Base-by-base conservation (phyloP, 2,888 invertebrate species). In the Halictus quadricinctus region DNA sequence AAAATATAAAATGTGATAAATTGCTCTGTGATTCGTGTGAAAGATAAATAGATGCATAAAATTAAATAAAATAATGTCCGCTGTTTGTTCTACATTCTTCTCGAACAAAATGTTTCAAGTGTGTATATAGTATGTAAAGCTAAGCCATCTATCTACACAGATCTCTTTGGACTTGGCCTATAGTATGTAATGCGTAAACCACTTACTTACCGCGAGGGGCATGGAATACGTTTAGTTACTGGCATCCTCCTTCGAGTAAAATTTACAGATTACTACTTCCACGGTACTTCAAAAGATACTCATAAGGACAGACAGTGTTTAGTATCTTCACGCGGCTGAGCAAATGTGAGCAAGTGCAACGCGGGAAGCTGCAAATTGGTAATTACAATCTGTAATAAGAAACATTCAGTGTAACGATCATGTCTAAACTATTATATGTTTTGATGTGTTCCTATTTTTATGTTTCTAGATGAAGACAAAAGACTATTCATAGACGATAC, bases 211-310 rank as follows among this genome's bases (percentile, higher is more conserved):
- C 88, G 88, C 89, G 89, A 88, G 83, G 89, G 89, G 73, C 88
- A 89, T 89, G 85, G 89, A 85, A 88, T 89, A 85, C 88, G 88
- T 89, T 88, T 88, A 88, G 88, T 88, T 89, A 88, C 88, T 81
- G 88, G 88, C 88, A 88, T 88, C 88, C 88, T 88, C 88, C 88
- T 89, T 87, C 81, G 78, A 87, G 87, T 87, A 81, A 88, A 89
- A 88, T 84, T 88, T 89, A 88, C 70, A 87, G 88, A 88, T 76
- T 89, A 88, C 72, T 88, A 88, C 79, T 89, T 88, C 88, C 88
- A 89, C 85, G 69, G 89, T 84, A 88, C 89, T 89, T 88, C 80
- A 87, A 88, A 89, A 88, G 88, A 88, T 88, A 88, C 86, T 86
- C 88, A 81, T 89, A 89, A 88, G 89, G 89, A 85, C 80, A 85